These are phyloP conservation scores for Nomia melanderi DNA, from an alignment of 1,140 invertebrate species.

Conservation along the genomic window DNA sequence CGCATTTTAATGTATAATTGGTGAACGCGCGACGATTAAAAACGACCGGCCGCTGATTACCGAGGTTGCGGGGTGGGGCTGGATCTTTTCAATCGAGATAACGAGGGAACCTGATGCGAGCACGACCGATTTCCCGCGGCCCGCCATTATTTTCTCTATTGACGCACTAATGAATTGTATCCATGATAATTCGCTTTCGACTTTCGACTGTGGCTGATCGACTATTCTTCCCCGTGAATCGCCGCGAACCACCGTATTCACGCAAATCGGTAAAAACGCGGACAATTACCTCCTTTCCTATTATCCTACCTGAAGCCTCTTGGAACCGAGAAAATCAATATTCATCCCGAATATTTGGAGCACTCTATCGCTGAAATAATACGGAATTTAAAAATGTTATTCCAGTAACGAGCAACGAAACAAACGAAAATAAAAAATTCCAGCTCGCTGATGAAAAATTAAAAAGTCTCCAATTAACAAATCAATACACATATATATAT, in stretches of 20 bases:
- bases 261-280: too few relatives aligned
- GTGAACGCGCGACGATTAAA: slow-evolving; percentile 40
- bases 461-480: too few relatives aligned
- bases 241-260: neutral
- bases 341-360: too few relatives aligned
- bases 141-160: slow-evolving; percentile 22
- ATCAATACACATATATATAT: too few relatives aligned
- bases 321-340: too few relatives aligned
- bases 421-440: too few relatives aligned
- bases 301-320: neutral
- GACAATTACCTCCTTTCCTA: neutral
- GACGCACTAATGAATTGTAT: slow-evolving; percentile 42
- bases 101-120: slow-evolving; percentile 39
- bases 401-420: too few relatives aligned
- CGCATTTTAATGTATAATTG: slow-evolving; percentile 50
- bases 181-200: slow-evolving; percentile 37
- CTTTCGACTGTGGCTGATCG: neutral
- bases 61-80: neutral
- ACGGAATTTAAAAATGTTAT: too few relatives aligned
- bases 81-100: slow-evolving; percentile 52
- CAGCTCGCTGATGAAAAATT: too few relatives aligned
- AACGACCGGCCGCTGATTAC: slow-evolving; percentile 36
- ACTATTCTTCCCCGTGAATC: neutral
- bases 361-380: too few relatives aligned
- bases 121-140: slow-evolving; percentile 15